Percentiles rank a stretch among this genome's conserved stretches.
phyloP scores from a whole-genome alignment of 2,888 invertebrate species.

The Cephalotes varians region DNA sequence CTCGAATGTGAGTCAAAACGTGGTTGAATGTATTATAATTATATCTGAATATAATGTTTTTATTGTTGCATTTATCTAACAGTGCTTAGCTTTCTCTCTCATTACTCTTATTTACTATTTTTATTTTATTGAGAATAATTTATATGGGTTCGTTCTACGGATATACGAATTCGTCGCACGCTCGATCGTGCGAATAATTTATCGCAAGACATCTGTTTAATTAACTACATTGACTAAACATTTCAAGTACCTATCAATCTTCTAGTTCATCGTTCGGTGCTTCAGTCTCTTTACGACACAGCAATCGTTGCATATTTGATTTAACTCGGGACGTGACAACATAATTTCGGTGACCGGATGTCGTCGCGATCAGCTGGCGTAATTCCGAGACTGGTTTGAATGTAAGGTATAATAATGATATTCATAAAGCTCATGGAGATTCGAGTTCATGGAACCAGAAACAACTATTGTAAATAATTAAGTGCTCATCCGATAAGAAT shows the following conservation, averaged over 20 bases:
- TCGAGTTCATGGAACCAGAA: neutral
- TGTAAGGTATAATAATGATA: conserved; percentile 15
- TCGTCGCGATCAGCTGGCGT: neutral
- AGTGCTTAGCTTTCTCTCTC: too few species aligned
- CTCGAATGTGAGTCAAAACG: too few species aligned
- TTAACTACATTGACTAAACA: conserved; percentile 56
- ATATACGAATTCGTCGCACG: neutral
- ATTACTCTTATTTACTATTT: too few species aligned
- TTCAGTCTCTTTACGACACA: conserved; percentile 43
- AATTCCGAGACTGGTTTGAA: neutral
- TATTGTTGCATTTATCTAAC: too few species aligned
- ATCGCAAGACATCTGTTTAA: conserved; percentile 39
- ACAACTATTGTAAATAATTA: neutral
- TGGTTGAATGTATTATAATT: too few species aligned
- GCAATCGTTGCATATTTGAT: conserved; percentile 33
- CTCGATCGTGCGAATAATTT: conserved; percentile 23
- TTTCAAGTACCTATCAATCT: conserved; percentile 62
- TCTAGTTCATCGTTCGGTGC: conserved; percentile 44
- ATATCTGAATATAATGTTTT: too few species aligned
- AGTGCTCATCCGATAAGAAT: neutral
- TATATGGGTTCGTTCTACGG: neutral
- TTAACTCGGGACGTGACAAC: neutral
- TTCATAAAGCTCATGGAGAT: neutral
- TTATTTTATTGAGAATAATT: too few species aligned
- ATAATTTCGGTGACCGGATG: neutral